Evolutionary conservation across 2,888 invertebrate species (phyloP).

Genomic region (Yponomeuta malinellus): DNA sequence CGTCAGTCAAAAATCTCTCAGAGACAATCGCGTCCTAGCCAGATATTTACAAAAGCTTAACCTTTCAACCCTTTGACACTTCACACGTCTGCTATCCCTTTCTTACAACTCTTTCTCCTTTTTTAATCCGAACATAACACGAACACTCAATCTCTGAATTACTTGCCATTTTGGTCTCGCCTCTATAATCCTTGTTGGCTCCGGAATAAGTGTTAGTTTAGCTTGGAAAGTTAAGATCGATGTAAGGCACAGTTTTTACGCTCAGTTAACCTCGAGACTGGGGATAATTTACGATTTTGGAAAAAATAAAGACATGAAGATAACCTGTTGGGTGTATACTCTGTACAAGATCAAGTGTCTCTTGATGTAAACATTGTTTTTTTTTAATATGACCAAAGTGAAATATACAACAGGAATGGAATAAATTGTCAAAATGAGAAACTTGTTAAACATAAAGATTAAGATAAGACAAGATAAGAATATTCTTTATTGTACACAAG

Average conservation of each 20-base stretch:
- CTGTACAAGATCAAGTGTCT: not conserved
- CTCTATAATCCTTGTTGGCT: not conserved
- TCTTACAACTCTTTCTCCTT: slow-evolving; percentile 42
- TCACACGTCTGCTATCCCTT: slow-evolving; percentile 39
- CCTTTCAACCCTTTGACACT: slow-evolving; percentile 35
- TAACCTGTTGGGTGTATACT: not conserved
- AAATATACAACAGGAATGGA: no score
- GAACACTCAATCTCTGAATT: slow-evolving; percentile 58
- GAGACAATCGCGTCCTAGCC: slow-evolving; percentile 14
- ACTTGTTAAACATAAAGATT: no score
- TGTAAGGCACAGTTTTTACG: slow-evolving; percentile 48
- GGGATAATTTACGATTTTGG: slow-evolving; percentile 68
- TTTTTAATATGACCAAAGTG: no score
- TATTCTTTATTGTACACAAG: no score
- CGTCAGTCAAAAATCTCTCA: not conserved
- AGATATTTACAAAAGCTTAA: slow-evolving; percentile 22
- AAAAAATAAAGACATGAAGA: slow-evolving; percentile 54
- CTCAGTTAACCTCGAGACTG: slow-evolving; percentile 57
- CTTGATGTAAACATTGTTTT: no score
- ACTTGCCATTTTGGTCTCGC: not conserved
- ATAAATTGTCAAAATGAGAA: no score
- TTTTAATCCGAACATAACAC: slow-evolving; percentile 61
- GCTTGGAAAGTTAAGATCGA: not conserved
- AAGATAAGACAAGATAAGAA: no score
- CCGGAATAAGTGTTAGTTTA: not conserved